phyloP scores from a whole-genome alignment of 2,888 invertebrate species.

The Ligdia adustata region DNA sequence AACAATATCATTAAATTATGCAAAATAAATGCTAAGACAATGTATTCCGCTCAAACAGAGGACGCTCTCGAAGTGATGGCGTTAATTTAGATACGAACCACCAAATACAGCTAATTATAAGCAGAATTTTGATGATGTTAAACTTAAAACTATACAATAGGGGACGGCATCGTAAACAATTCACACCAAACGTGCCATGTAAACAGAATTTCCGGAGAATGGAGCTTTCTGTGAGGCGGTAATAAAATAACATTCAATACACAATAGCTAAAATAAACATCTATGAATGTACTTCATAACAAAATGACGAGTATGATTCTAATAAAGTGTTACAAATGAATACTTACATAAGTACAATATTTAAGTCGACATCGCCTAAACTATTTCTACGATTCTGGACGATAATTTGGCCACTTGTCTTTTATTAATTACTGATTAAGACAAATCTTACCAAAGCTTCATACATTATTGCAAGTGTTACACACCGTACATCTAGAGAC shows the following conservation, averaged over 20 bases:
- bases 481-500: conserved; percentile 36
- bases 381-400: conserved; percentile 57
- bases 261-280: conserved; percentile 13
- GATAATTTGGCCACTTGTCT: conserved; percentile 82
- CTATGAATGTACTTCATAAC: conserved; percentile 20
- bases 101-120: no score
- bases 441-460: conserved; percentile 54
- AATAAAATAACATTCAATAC: conserved; percentile 2
- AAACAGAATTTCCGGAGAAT: conserved; percentile 6
- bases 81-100: not conserved
- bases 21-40: conserved; percentile 56
- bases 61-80: conserved; percentile 30
- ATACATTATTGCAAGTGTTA: conserved; percentile 48
- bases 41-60: conserved; percentile 30
- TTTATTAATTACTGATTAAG: conserved; percentile 61
- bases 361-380: conserved; percentile 17
- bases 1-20: conserved; percentile 33
- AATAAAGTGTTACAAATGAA: conserved; percentile 14
- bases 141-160: conserved; percentile 45
- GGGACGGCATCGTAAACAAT: conserved; percentile 69
- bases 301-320: conserved; percentile 1
- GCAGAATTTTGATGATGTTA: conserved; percentile 11
- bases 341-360: conserved; percentile 23
- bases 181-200: conserved; percentile 33
- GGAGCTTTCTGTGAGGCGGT: conserved; percentile 20